Evolutionary conservation across 2,113 vertebrate genomes (phyloP), one percentile per base, ranked within the genome.

Genomic region (Eudyptes chrysolophus): DNA sequence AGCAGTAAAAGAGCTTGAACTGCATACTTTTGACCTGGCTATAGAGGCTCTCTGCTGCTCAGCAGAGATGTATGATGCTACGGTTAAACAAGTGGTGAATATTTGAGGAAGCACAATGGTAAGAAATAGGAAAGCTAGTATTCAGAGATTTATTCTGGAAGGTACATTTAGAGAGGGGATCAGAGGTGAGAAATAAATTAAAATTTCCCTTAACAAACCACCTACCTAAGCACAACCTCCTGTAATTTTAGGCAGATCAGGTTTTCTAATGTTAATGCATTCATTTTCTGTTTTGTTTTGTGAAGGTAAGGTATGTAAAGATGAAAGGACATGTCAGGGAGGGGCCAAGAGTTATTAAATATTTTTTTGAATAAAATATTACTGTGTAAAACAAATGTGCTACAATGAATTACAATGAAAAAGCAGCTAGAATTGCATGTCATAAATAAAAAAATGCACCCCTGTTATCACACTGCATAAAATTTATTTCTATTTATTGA

Each of bases 81-180:
- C 0, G 0, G 22, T 24, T 42, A 34, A 90, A n/a, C 0, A 1
- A 3, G 2, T 0, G 4, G 14, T 34, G 34, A 57, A 44, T 48
- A 36, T 42, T 13, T 51, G n/a, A 76, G 29, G 52, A 64, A 36
- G 19, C 8, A 10, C 26, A 46, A 15, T 9, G 0, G 1, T 44
- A 58, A 64, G 46, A 78, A 84, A 60, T 10, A 51, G n/a, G 32
- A 92, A 51, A 18, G 18, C 14, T 52, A 9, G 10, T 32, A 29
- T 52, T 38, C 36, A 49, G 26, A 61, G 10, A 36, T 70, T 75
- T 46, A 34, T 71, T 90, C 42, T 94, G 57, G 65, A 71, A 57
- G 18, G 7, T 62, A 34, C 30, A 54, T 54, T 75, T 76, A 68
- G 19, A 70, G 34, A 70, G 16, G 6, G 4, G 8, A 61, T 44